Conservation (phyloP, 2,113 vertebrate species). For the Chamaea fasciata region DNA sequence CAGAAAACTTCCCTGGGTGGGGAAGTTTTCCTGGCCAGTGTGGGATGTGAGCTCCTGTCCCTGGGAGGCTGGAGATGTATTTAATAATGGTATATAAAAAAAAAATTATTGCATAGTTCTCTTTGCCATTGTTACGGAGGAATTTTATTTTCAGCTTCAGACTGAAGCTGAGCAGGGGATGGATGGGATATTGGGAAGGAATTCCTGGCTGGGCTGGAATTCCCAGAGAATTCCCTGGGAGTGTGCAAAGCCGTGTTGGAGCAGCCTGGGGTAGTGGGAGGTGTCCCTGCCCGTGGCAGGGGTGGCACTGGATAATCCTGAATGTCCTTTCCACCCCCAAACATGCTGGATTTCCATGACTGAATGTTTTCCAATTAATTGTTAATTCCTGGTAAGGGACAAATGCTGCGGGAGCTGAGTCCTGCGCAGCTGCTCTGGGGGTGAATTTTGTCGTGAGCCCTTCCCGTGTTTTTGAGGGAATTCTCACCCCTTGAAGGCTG, state of each 20-base stretch:
- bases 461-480: neutral
- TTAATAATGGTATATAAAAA: neutral
- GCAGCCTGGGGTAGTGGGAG: rapidly evolving
- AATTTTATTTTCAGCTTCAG: neutral
- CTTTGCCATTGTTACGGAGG: neutral
- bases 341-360: neutral
- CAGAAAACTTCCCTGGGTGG: neutral
- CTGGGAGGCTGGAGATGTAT: neutral
- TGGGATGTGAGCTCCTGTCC: neutral
- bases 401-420: neutral
- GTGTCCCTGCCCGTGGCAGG: neutral
- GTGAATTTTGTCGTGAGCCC: neutral
- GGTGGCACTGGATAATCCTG: neutral
- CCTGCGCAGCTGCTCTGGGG: neutral
- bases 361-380: too few relatives aligned
- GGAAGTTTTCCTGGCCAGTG: neutral
- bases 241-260: neutral
- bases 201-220: neutral
- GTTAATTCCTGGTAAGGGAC: neutral
- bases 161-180: neutral
- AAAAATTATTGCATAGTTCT: neutral
- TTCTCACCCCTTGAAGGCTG: neutral
- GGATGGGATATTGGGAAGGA: neutral
- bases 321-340: neutral
- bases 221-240: neutral